Evolutionary conservation across 2,113 vertebrate genomes (phyloP).

Genomic region (Falcunculus frontatus): DNA sequence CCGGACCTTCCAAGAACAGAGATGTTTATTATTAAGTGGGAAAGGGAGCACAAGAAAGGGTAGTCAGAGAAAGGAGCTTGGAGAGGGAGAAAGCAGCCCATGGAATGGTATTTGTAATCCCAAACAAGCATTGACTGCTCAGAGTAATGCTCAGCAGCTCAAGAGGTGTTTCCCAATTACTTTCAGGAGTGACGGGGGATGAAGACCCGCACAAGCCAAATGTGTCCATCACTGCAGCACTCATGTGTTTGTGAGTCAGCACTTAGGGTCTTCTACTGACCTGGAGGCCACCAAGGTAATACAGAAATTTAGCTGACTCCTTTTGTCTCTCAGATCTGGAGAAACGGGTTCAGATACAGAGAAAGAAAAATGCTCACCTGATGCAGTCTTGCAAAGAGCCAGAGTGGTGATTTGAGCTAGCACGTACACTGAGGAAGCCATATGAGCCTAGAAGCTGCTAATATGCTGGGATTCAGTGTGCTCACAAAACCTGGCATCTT

Average conservation of each 20-base stretch:
- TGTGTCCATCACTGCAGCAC: neutral
- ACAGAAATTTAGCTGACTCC: neutral
- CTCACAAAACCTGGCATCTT: neutral
- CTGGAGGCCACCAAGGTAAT: neutral
- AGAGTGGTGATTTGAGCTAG: neutral
- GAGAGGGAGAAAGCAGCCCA: neutral
- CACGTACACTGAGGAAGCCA: neutral
- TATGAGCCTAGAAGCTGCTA: neutral
- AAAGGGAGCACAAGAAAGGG: neutral
- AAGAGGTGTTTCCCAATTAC: neutral
- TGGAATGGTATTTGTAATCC: neutral
- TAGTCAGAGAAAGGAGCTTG: neutral
- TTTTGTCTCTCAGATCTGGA: neutral
- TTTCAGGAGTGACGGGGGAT: neutral
- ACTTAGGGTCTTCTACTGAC: neutral
- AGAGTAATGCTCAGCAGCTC: neutral
- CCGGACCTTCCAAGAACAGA: neutral
- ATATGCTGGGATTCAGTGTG: neutral
- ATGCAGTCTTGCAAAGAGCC: neutral
- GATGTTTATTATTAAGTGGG: neutral
- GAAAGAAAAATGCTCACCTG: neutral
- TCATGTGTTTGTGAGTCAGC: neutral
- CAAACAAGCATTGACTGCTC: accelerated
- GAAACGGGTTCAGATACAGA: neutral
- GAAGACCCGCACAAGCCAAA: neutral